Conservation (phyloP, 2,797 vertebrate genomes). For the Enteromius anoplus region DNA sequence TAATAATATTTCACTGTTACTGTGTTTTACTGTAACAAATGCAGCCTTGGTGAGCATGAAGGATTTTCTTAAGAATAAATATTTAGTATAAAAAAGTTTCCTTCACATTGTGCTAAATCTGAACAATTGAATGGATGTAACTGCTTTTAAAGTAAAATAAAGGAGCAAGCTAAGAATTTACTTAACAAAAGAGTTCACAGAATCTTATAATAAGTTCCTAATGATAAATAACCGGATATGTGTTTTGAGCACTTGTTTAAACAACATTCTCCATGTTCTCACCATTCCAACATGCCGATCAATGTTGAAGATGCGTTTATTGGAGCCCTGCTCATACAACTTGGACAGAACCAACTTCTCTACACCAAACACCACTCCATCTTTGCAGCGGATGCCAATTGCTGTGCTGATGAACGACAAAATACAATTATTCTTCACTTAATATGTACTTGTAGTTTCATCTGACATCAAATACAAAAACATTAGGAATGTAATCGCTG, state of each 20-base stretch:
- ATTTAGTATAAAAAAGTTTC: neutral
- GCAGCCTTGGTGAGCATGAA: no score
- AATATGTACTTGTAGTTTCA: neutral
- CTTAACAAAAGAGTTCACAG: neutral
- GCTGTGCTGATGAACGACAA: conserved; percentile 85
- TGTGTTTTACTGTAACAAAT: neutral
- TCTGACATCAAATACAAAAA: neutral
- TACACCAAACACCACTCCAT: conserved; percentile 95
- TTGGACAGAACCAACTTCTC: conserved; percentile 97
- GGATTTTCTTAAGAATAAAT: no score
- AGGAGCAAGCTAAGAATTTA: neutral
- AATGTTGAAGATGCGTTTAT: conserved; percentile 98
- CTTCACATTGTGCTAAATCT: neutral
- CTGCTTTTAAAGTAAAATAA: neutral
- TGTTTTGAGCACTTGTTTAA: neutral
- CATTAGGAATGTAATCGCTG: neutral
- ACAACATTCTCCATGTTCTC: conserved; percentile 55
- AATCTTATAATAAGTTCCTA: neutral
- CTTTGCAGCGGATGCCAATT: conserved; percentile 94
- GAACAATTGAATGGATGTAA: neutral
- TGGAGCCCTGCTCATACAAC: conserved; percentile 96
- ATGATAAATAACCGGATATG: neutral
- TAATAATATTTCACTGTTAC: neutral
- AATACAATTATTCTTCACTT: neutral
- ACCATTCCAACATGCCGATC: conserved; percentile 98